A percentile compares a stretch with the other conserved stretches of the same genome.
These are phyloP conservation scores for Drosophila teissieri DNA, from an alignment of 1,140 invertebrate species.

Conservation along the genomic window DNA sequence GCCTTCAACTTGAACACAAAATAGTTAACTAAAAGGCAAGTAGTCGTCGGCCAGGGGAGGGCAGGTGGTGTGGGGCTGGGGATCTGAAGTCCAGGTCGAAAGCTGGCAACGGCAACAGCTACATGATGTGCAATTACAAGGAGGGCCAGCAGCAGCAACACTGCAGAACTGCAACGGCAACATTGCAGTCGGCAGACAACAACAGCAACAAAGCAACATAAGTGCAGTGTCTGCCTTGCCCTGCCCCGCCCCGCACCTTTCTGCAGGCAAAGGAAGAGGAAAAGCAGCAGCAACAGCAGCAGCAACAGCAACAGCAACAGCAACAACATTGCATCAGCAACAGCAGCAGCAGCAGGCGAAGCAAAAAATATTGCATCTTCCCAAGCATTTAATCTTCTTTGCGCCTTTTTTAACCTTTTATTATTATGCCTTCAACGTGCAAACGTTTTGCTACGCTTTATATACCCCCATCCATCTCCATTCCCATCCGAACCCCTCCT, in stretches of 20 bases:
- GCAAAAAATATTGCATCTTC: conserved; percentile 82
- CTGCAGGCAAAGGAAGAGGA: conserved; percentile 47
- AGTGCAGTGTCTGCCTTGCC: conserved; percentile 58
- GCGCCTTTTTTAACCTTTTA: conserved; percentile 83
- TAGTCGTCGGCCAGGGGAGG: conserved; percentile 2
- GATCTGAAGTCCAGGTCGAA: conserved; percentile 28
- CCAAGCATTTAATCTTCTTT: conserved; percentile 84
- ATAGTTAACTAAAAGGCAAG: conserved; percentile 78
- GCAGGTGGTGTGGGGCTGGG: background rate
- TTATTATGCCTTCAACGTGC: conserved; percentile 83
- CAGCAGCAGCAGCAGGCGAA: conserved; percentile 50
- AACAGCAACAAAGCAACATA: conserved; percentile 61
- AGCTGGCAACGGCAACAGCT: conserved; percentile 70
- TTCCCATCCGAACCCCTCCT: background rate
- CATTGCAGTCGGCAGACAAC: conserved; percentile 29
- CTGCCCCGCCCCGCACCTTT: conserved; percentile 21
- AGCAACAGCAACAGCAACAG: conserved; percentile 41
- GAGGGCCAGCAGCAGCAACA: conserved; percentile 62
- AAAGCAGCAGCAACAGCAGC: conserved; percentile 27
- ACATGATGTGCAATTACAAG: conserved; percentile 83
- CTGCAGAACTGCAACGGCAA: conserved; percentile 33
- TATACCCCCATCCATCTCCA: conserved; percentile 24
- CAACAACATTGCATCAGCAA: conserved; percentile 3
- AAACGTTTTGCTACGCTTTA: conserved; percentile 83
- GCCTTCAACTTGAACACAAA: conserved; percentile 83